Evolutionary conservation across 2,113 vertebrate genomes (phyloP).

Genomic region (Tachycineta bicolor): DNA sequence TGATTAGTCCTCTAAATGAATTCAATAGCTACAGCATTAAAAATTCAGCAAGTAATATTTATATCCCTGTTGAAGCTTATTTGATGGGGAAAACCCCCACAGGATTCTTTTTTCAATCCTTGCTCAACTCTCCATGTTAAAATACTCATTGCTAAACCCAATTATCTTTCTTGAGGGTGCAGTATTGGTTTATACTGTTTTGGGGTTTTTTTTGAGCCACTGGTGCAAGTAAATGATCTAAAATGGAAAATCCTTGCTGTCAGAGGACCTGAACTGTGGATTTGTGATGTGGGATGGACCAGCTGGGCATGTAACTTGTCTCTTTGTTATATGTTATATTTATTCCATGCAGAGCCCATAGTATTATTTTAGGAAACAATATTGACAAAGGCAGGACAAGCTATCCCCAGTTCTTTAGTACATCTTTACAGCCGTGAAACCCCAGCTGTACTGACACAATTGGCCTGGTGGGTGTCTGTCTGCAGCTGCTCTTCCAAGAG

Average conservation of each 20-base stretch:
- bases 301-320: not conserved
- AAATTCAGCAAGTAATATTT: not conserved
- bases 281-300: not conserved
- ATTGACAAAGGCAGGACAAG: not conserved
- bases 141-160: not conserved
- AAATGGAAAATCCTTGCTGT: not conserved
- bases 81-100: not conserved
- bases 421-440: not conserved
- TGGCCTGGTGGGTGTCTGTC: not conserved
- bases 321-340: not conserved
- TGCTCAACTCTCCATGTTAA: not conserved
- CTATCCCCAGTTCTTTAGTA: fast-evolving
- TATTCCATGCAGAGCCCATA: not conserved
- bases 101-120: not conserved
- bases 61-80: not conserved
- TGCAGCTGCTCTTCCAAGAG: not conserved
- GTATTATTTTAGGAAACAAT: not conserved
- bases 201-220: not conserved
- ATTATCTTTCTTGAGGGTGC: not conserved
- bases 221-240: not conserved
- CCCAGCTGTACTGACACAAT: not conserved
- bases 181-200: not conserved
- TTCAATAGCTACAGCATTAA: not conserved
- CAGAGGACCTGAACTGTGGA: not conserved
- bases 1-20: not conserved